Conservation (phyloP, 2,113 vertebrate genomes). For the Hyla sarda region DNA sequence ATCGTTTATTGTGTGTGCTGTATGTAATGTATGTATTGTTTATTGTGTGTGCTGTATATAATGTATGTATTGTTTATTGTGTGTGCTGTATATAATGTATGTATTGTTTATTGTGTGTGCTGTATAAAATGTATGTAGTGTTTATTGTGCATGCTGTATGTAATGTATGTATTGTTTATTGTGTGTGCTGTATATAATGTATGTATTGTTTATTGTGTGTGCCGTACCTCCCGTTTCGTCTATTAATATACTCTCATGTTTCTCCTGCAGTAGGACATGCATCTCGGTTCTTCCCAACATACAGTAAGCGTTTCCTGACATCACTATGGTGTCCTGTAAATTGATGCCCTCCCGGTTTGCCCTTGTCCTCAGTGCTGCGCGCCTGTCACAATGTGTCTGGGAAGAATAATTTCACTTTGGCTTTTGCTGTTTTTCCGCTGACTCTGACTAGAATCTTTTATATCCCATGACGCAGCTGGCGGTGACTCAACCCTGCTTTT, state of each 20-base stretch:
- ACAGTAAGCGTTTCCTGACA: background rate
- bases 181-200: background rate
- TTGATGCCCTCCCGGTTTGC: slow-evolving; percentile 7
- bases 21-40: too few relatives aligned
- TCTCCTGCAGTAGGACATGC: background rate
- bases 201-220: background rate
- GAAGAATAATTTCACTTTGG: slow-evolving; percentile 4
- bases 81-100: too few relatives aligned
- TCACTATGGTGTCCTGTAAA: slow-evolving; percentile 2
- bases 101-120: too few relatives aligned
- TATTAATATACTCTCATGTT: background rate
- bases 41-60: too few relatives aligned
- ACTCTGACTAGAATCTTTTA: slow-evolving; percentile 21
- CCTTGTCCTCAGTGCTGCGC: slow-evolving; percentile 28
- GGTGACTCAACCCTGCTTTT: slow-evolving; percentile 42
- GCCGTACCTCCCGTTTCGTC: background rate
- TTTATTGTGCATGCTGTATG: too few relatives aligned
- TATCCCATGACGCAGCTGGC: slow-evolving; percentile 31
- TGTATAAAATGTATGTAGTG: too few relatives aligned
- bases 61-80: too few relatives aligned
- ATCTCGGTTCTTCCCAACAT: background rate
- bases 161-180: too few relatives aligned
- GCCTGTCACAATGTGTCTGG: background rate
- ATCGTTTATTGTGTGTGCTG: too few relatives aligned
- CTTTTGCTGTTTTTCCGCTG: slow-evolving; percentile 35